Base-by-base conservation (phyloP, 2,888 invertebrate genomes). In the Platerodrilus igneus region DNA sequence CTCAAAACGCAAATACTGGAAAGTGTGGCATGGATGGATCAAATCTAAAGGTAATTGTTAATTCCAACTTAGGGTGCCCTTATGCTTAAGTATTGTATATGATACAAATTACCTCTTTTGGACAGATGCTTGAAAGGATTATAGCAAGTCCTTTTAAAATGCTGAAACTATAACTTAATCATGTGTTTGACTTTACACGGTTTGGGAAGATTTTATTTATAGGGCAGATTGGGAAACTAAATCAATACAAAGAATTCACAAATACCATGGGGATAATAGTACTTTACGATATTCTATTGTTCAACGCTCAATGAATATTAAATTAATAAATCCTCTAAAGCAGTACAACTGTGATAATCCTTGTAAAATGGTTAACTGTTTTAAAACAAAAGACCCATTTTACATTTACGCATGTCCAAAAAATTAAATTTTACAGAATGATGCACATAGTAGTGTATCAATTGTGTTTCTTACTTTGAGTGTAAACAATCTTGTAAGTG, bases 221-320 rank as follows among this genome's bases (percentile, higher is more conserved):
- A 93, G 92, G 91, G 87, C 87, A 15, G 94, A 94, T 72, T 93
- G 92, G 92, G 91, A 92, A 71, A 84, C 86, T 32, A 83, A 88
- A 64, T 77, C 79, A 16, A 77, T 93, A 26, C 88, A 92, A 68
- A 70, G 81, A 44, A 84, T 77, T 53, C 77, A 82, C 57, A 84
- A 83, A 59, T 76, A 77, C 48, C 73, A 74, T 9, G 81, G 81
- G 0, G 68, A 71, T 37, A 73, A 81, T 9, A 84, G 84, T 59
- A 74, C 77, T 37, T 79, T 80, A 1, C 65, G 87, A 41, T 72
- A 78, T 10, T 78, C 73, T 47, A 79, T 83, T 10, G 78, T 86
- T 30, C 89, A 91, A 68, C 75, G 90, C 47, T 92, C 93, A 17
- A 93, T 93, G 93, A 92, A 91, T 66, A 74, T 93, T 48, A 80